These are phyloP conservation scores for Antennarius maculatus DNA, from an alignment of 2,797 vertebrate genomes.

Conservation along the genomic window DNA sequence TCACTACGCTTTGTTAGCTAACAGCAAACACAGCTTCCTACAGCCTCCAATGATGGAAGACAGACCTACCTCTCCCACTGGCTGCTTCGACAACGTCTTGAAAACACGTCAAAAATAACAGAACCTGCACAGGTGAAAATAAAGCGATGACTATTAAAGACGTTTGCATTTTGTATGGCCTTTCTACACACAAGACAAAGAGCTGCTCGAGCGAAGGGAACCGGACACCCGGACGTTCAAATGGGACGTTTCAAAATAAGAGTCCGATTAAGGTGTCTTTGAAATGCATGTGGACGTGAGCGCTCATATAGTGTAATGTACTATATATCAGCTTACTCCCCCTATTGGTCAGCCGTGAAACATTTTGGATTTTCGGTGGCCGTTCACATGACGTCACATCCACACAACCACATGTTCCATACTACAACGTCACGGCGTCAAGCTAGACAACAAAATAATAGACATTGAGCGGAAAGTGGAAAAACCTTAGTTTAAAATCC, in stretches of 20 bases:
- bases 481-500: slow-evolving; percentile 18
- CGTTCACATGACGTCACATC: slow-evolving; percentile 57
- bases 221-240: slow-evolving; percentile 62
- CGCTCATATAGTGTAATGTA: neutral
- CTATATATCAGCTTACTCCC: neutral
- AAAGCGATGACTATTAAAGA: slow-evolving; percentile 52
- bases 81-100: slow-evolving; percentile 61
- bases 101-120: slow-evolving; percentile 65
- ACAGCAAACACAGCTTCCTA: neutral
- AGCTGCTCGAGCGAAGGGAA: slow-evolving; percentile 22
- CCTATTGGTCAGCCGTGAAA: slow-evolving; percentile 28
- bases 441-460: slow-evolving; percentile 20
- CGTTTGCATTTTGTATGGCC: slow-evolving; percentile 66
- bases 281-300: neutral
- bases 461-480: neutral
- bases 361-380: slow-evolving; percentile 7
- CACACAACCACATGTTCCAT: slow-evolving; percentile 66
- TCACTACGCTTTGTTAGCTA: neutral
- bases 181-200: slow-evolving; percentile 7
- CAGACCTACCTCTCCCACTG: slow-evolving; percentile 73
- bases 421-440: slow-evolving; percentile 25
- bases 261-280: neutral
- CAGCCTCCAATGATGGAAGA: neutral
- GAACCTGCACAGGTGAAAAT: slow-evolving; percentile 59
- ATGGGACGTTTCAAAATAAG: slow-evolving; percentile 51